phyloP scores from a whole-genome alignment of 2,888 invertebrate species.

The Brenthis ino region DNA sequence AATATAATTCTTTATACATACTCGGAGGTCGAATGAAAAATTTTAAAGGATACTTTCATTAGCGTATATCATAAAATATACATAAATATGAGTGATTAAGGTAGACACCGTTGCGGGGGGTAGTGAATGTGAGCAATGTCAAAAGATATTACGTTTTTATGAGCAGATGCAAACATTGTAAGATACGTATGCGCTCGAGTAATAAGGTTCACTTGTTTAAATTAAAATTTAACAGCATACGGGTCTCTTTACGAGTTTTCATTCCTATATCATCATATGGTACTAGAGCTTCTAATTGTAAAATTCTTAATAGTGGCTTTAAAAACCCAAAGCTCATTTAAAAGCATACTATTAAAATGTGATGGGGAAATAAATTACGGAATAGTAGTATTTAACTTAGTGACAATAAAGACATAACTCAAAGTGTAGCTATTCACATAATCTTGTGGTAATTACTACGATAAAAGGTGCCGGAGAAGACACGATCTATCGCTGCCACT shows the following conservation, averaged over 20 bases:
- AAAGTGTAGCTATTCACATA: slow-evolving; percentile 33
- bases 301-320: slow-evolving; percentile 17
- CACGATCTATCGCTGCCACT: slow-evolving; percentile 72
- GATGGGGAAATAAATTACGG: slow-evolving; percentile 10
- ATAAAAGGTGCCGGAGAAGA: slow-evolving; percentile 65
- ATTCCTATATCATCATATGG: slow-evolving; percentile 26
- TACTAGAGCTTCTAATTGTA: slow-evolving; percentile 14
- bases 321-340: slow-evolving; percentile 15
- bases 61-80: slow-evolving; percentile 66
- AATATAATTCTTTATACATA: slow-evolving; percentile 51
- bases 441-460: slow-evolving; percentile 44
- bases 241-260: slow-evolving; percentile 51
- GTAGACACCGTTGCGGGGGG: slow-evolving; percentile 66
- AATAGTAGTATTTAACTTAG: slow-evolving; percentile 23
- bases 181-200: slow-evolving; percentile 52
- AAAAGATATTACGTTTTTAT: slow-evolving; percentile 63
- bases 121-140: slow-evolving; percentile 50
- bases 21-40: slow-evolving; percentile 53
- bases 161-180: slow-evolving; percentile 67
- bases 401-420: slow-evolving; percentile 43
- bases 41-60: slow-evolving; percentile 64
- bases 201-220: slow-evolving; percentile 59
- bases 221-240: slow-evolving; percentile 61
- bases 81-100: slow-evolving; percentile 77
- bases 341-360: slow-evolving; percentile 12